Evolutionary conservation across 2,797 vertebrate genomes (phyloP), one percentile per base, ranked within the genome.

Genomic region (Leptatherina wallacei): DNA sequence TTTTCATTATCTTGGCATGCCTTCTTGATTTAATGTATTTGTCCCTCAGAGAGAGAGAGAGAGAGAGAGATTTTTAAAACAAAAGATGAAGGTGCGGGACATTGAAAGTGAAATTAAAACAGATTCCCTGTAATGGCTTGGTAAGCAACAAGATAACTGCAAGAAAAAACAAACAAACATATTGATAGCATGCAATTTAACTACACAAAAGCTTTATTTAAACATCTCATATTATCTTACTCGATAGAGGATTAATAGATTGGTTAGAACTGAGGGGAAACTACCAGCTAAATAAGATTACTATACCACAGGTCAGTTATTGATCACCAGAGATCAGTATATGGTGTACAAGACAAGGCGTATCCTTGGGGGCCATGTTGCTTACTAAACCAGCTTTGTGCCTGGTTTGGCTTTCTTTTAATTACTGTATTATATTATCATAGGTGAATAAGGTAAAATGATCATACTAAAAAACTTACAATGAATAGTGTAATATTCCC

Each of bases 1-100:
- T 65, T 78, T 47, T 57, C 1, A 10, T 74, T 35, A 54, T 32
- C 13, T 24, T 22, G 30, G 8, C 51, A 22, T 29, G 44, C 8
- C 56, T 42, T 60, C 8, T 27, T 49, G 33, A 73, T 33, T n/a
- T n/a, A n/a, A 1, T 49, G 0, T 9, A 14, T 38, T 11, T 38
- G 16, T 24, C 7, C 54, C 16, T n/a, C 38, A 60, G n/a, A 32
- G 11, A 42, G 40, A 42, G 4, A 32, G 32, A 32, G 4, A 32
- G 32, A 32, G 24, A 27, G 27, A 69, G 55, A 59, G 47, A 13
- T 27, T 70, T 61, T 61, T 29, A 22, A 77, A 72, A 61, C 4
- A 63, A 67, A 59, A 55, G 3, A 73, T 65, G 36, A 10, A 27
- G 74, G 13, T 62, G 11, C 71, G 60, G 65, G 9, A 72, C 61